phyloP scores from a whole-genome alignment of 2,888 invertebrate species.

The Nomada ruficornis region DNA sequence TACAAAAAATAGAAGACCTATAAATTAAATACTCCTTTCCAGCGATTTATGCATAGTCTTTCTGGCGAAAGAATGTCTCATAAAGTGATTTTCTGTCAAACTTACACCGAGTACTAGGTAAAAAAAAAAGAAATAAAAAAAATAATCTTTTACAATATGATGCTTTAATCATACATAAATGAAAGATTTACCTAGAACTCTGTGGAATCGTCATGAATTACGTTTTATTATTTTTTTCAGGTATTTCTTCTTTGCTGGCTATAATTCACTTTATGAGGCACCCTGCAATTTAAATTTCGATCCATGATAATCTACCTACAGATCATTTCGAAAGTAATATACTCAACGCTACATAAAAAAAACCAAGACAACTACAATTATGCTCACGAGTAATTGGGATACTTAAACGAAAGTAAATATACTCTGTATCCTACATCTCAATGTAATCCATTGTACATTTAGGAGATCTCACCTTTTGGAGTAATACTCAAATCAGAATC shows the following conservation, averaged over 20 bases:
- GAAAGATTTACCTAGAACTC: constrained; percentile 40
- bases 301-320: constrained; percentile 24
- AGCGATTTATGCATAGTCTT: not conserved
- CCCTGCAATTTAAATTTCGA: constrained; percentile 27
- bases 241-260: constrained; percentile 38
- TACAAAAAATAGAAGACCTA: no score
- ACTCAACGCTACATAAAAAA: not conserved
- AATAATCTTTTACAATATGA: not conserved
- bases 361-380: not conserved
- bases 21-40: no score
- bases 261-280: constrained; percentile 46
- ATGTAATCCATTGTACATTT: not conserved
- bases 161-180: constrained; percentile 2
- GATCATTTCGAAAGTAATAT: constrained; percentile 10
- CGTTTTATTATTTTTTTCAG: constrained; percentile 34
- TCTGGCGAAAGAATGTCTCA: constrained; percentile 32
- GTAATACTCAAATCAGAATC: constrained; percentile 97
- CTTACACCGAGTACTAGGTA: not conserved
- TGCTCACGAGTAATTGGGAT: not conserved
- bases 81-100: constrained; percentile 37
- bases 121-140: constrained; percentile 3
- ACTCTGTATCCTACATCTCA: not conserved
- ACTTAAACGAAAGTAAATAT: not conserved
- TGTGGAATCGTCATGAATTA: constrained; percentile 30
- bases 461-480: constrained; percentile 91